These are phyloP conservation scores for Catocala nupta DNA, from an alignment of 2,888 invertebrate genomes.

Conservation along the genomic window DNA sequence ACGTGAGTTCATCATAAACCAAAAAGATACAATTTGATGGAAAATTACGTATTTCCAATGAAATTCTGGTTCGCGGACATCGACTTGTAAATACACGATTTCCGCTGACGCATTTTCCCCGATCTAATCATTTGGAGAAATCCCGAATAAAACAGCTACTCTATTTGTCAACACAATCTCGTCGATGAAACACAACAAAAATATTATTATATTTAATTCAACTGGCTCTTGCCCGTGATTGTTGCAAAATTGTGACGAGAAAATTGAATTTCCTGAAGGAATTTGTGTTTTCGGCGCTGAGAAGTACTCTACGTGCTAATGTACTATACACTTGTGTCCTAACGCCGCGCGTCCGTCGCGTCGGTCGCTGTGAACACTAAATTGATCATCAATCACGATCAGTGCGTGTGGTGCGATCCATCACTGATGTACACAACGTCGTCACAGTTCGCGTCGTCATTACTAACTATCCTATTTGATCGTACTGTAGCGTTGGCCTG, in stretches of 20 bases:
- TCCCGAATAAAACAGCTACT: not conserved
- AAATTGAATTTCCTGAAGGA: not conserved
- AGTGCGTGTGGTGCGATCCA: no score
- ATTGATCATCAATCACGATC: no score
- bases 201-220: constrained; percentile 6
- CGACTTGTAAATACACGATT: not conserved
- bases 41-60: no score
- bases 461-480: no score
- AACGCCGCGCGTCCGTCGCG: no score
- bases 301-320: not conserved
- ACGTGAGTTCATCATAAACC: no score
- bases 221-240: not conserved
- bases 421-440: no score
- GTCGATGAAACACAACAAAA: not conserved
- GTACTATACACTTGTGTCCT: not conserved
- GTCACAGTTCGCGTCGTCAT: no score
- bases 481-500: no score
- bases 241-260: not conserved
- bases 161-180: constrained; percentile 3
- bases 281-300: not conserved
- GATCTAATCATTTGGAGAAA: not conserved
- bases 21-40: no score
- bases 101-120: not conserved
- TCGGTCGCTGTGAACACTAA: no score
- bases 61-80: not conserved